Conservation (phyloP, 2,113 vertebrate species). For the Laticauda colubrina region DNA sequence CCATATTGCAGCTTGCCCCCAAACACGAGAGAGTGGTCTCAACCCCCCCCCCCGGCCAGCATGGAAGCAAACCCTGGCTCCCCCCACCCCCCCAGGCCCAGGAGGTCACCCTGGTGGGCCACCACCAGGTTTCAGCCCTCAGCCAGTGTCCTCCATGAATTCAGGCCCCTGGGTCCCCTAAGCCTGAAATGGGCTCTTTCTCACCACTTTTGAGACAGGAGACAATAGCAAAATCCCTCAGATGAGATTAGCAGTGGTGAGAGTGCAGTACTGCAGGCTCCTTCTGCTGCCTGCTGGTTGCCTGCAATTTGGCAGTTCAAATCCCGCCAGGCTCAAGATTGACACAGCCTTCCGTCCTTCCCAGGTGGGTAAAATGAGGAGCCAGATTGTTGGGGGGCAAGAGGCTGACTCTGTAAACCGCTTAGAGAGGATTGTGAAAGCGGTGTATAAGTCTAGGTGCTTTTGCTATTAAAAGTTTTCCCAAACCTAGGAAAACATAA, state of each 20-base stretch:
- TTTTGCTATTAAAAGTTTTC: neutral
- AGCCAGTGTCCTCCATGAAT: neutral
- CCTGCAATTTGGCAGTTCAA: too few relatives aligned
- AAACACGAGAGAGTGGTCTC: neutral
- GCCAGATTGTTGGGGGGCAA: too few relatives aligned
- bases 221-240: neutral
- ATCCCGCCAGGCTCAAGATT: too few relatives aligned
- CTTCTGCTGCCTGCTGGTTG: too few relatives aligned
- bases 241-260: neutral
- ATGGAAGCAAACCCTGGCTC: neutral
- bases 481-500: neutral
- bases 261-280: too few relatives aligned
- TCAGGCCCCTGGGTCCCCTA: neutral
- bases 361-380: too few relatives aligned
- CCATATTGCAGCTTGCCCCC: neutral
- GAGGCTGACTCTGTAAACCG: too few relatives aligned
- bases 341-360: too few relatives aligned
- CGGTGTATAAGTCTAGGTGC: too few relatives aligned
- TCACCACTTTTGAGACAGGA: neutral
- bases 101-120: neutral
- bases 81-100: too few relatives aligned
- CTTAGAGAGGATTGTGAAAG: too few relatives aligned
- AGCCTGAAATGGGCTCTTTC: neutral
- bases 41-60: neutral
- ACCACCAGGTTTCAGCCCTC: neutral